Percentiles rank a stretch among this genome's conserved stretches.
phyloP scores from a whole-genome alignment of 2,797 vertebrate genomes.

The Poeciliopsis gracilis region DNA sequence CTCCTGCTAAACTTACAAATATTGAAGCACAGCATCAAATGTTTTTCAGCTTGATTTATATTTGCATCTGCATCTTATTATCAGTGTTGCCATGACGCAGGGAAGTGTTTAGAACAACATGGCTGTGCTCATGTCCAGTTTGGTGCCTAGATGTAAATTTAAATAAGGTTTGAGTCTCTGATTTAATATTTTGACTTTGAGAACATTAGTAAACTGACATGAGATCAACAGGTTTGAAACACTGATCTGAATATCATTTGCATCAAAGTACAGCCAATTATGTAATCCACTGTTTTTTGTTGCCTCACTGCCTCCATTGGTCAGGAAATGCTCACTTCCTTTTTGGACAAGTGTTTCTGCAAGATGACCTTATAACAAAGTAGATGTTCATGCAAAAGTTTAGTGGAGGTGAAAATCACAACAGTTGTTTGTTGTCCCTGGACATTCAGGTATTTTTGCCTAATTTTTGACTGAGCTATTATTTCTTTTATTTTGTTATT shows the following conservation, averaged over 20 bases:
- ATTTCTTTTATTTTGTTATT: neutral
- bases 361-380: neutral
- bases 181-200: conserved; percentile 15
- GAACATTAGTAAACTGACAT: conserved; percentile 3
- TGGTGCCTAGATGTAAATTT: conserved; percentile 11
- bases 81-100: neutral
- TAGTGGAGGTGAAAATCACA: conserved; percentile 37
- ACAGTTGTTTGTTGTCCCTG: neutral
- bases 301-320: neutral
- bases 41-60: neutral
- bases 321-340: conserved; percentile 3
- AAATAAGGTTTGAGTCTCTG: neutral
- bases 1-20: neutral
- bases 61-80: neutral
- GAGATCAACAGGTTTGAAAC: neutral
- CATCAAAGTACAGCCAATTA: neutral
- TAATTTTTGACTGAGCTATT: neutral
- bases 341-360: neutral
- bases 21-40: neutral
- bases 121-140: neutral
- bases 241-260: neutral
- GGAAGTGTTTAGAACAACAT: neutral
- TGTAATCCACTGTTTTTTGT: neutral
- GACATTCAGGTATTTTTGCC: neutral
- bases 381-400: neutral